Percentiles rank a stretch among this genome's conserved stretches.
phyloP scores from a whole-genome alignment of 2,888 invertebrate genomes.

The Drosophila ezoana region DNA sequence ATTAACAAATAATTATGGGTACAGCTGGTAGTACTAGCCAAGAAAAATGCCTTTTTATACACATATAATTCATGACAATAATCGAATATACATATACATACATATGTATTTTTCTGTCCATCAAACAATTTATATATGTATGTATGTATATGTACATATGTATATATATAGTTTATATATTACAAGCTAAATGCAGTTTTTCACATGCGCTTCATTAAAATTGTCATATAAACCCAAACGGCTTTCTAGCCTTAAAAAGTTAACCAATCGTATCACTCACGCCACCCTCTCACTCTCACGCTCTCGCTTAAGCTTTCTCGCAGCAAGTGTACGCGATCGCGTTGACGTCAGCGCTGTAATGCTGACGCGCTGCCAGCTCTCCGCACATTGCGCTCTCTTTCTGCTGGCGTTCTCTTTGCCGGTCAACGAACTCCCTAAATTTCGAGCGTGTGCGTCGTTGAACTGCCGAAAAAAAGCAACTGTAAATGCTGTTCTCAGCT shows the following conservation, averaged over 20 bases:
- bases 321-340: conserved; percentile 11
- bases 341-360: conserved; percentile 30
- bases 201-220: neutral
- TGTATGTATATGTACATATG: too few species aligned
- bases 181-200: neutral
- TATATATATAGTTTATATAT: too few species aligned
- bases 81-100: too few species aligned
- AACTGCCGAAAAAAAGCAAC: conserved; percentile 64
- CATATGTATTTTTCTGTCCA: too few species aligned
- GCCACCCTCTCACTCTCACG: conserved; percentile 3
- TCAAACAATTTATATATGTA: too few species aligned
- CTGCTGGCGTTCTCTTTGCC: neutral
- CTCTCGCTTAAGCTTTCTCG: conserved; percentile 3
- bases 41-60: too few species aligned
- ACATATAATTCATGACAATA: too few species aligned
- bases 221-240: conserved; percentile 1
- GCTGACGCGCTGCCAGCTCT: conserved; percentile 3
- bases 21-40: too few species aligned
- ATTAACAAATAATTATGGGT: too few species aligned
- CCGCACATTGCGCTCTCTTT: conserved; percentile 3
- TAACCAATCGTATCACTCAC: conserved; percentile 14
- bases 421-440: conserved; percentile 71
- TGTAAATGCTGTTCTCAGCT: conserved; percentile 33
- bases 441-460: conserved; percentile 45
- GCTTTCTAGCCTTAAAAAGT: conserved; percentile 31